Evolutionary conservation across 2,888 invertebrate species (phyloP).

Genomic region (Caenorhabditis sp.): DNA sequence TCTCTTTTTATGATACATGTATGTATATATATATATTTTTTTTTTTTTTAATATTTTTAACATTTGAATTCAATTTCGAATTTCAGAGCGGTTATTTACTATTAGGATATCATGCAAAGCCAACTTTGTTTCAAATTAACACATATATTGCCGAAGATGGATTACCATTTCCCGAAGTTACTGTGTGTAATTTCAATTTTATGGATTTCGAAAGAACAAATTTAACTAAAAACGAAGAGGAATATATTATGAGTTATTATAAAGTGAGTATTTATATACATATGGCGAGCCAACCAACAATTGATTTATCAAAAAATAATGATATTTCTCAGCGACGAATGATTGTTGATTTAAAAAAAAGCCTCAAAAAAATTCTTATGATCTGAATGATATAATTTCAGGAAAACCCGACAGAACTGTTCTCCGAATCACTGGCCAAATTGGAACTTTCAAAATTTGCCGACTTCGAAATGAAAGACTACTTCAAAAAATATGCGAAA

Average conservation of each 20-base stretch:
- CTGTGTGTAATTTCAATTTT: constrained; percentile 35
- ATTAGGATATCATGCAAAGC: constrained; percentile 57
- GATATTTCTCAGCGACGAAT: not conserved
- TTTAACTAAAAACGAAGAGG: not conserved
- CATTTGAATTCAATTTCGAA: no score
- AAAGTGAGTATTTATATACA: no score
- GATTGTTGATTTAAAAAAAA: not conserved
- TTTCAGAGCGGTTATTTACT: constrained; percentile 58
- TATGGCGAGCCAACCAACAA: no score
- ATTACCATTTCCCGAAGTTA: constrained; percentile 52
- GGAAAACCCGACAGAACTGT: not conserved
- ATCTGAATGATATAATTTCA: not conserved
- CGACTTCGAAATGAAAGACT: not conserved
- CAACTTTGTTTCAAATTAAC: constrained; percentile 59
- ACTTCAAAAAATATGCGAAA: constrained; percentile 15
- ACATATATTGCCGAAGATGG: constrained; percentile 48
- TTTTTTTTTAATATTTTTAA: no score
- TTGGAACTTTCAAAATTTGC: not conserved
- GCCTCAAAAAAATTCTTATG: not conserved
- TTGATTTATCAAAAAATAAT: no score
- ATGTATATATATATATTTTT: not conserved
- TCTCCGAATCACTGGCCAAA: not conserved
- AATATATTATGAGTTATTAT: constrained; percentile 1
- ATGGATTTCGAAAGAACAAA: constrained; percentile 9
- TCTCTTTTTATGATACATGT: constrained; percentile 62